Conservation (phyloP, 2,888 invertebrate genomes). For the Zygothrica quintamaculata region DNA sequence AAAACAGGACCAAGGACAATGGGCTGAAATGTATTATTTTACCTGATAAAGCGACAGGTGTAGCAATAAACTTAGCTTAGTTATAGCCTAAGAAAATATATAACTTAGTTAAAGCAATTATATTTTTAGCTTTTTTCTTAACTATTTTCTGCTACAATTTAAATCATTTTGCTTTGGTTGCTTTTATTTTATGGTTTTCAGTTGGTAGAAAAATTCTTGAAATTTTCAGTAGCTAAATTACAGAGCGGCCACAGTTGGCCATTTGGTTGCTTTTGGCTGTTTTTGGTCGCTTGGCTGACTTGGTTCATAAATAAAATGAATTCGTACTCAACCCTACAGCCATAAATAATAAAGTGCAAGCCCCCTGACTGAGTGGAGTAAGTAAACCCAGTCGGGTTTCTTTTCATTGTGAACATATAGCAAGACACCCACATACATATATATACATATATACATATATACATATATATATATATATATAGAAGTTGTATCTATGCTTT, state of each 20-base stretch:
- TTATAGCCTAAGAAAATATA: no score
- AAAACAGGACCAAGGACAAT: slow-evolving; percentile 28
- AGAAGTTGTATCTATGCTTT: slow-evolving; percentile 25
- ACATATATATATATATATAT: slow-evolving; percentile 18
- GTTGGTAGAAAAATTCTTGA: slow-evolving; percentile 20
- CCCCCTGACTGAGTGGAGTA: slow-evolving; percentile 21
- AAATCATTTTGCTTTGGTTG: not conserved
- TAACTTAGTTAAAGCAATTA: no score
- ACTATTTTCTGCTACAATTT: not conserved
- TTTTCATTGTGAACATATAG: no score
- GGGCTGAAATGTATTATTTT: slow-evolving; percentile 6
- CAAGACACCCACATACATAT: slow-evolving; percentile 51
- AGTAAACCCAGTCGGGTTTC: no score
- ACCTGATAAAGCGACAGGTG: no score
- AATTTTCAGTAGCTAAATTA: slow-evolving; percentile 24
- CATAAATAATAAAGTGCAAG: slow-evolving; percentile 77
- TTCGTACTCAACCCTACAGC: slow-evolving; percentile 73
- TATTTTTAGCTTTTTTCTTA: no score
- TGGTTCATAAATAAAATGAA: slow-evolving; percentile 76
- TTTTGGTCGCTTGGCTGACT: slow-evolving; percentile 63
- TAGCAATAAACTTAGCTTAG: no score
- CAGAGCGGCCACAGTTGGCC: slow-evolving; percentile 52
- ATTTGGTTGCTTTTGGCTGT: slow-evolving; percentile 28
- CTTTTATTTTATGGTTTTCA: not conserved
- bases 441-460: not conserved